Evolutionary conservation across 1,140 invertebrate genomes (phyloP), one percentile per base, ranked within the genome.

Genomic region (Streblospio benedicti): DNA sequence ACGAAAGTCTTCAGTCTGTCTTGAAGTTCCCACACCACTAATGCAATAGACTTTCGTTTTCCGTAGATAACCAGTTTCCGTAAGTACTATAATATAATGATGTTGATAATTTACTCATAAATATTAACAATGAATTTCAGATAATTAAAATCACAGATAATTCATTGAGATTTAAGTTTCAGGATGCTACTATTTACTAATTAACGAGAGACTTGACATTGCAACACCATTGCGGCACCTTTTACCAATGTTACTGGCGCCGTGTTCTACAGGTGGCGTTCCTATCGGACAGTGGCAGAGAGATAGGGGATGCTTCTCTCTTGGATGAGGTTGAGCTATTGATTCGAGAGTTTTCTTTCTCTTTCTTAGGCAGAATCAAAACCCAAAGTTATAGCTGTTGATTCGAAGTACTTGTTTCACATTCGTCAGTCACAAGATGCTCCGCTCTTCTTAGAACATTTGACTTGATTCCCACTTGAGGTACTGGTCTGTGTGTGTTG

Each of bases 21-120:
- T 25, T 52, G 31, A 20, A 52, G 50, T 14, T 52, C 50, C 23
- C 50, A 52, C 12, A 52, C 20, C 25, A 52, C 25, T 12, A 52
- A 31, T 28, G 6, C 23, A 9, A 52, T 31, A 31, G 27, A 30
- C 31, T 31, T 52, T 6, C 50, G 23, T n/a, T 52, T 52, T 5
- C 50, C 50, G 16, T 30, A 52, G 23, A 52, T 52, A 52, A 31
- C 23, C 27, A 52, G 30, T 20, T 31, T 25, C 31, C 30, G 23
- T 25, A 52, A 16, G 25, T 20, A 20, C 50, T 52, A 18, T 9
- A 52, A 52, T 30, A 30, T 52, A 4, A 52, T 14, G 9, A 49
- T 49, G 25, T n/a, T n/a, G 45, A 47, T n/a, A 27, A 47, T 47
- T 47, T 47, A 0, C 12, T 12, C 25, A 28, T 27, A 9, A 14